These are phyloP conservation scores for Abrostola tripartita DNA, from an alignment of 2,888 invertebrate genomes.

Conservation along the genomic window DNA sequence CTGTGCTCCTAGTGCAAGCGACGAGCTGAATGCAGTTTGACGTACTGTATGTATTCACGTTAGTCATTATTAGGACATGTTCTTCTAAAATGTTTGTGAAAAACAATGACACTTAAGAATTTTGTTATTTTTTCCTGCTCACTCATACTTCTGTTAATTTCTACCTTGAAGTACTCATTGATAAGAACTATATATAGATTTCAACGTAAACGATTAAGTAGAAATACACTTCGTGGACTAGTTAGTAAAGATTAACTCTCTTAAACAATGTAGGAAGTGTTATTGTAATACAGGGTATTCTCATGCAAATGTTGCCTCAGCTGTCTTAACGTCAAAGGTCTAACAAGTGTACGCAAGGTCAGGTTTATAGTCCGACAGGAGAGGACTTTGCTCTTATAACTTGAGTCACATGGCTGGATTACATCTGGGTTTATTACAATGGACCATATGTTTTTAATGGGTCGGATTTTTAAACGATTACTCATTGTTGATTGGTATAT, in stretches of 20 bases:
- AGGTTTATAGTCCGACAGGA: constrained; percentile 47
- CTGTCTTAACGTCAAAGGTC: constrained; percentile 26
- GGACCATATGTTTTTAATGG: constrained; percentile 33
- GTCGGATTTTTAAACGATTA: constrained; percentile 36
- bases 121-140: not conserved
- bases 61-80: constrained; percentile 1
- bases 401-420: constrained; percentile 40
- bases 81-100: no score
- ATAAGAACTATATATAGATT: constrained; percentile 24
- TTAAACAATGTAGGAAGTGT: not conserved
- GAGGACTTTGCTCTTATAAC: constrained; percentile 64
- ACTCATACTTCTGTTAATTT: constrained; percentile 12
- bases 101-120: no score
- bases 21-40: constrained; percentile 32
- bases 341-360: constrained; percentile 58
- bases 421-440: constrained; percentile 53
- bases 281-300: constrained; percentile 13
- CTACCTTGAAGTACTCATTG: constrained; percentile 30
- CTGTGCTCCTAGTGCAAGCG: constrained; percentile 36
- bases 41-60: constrained; percentile 16
- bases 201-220: not conserved
- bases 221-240: not conserved
- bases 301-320: constrained; percentile 26
- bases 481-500: constrained; percentile 40
- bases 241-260: not conserved